Conservation (phyloP, 2,113 vertebrate species). For the Stictonetta naevosa region DNA sequence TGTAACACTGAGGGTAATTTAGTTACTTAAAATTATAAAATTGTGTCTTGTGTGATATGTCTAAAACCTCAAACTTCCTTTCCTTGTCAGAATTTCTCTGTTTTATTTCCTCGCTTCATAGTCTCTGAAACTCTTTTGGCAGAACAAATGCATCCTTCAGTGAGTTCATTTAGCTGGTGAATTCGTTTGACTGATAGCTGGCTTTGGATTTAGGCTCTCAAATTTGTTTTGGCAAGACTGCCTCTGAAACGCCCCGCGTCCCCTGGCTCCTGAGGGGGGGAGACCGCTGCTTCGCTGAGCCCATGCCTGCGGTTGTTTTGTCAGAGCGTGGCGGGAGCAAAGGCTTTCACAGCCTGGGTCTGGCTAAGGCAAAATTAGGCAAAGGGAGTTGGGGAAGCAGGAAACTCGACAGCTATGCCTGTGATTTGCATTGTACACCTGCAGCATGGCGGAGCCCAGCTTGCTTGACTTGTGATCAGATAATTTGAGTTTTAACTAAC, state of each 20-base stretch:
- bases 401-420: fast-evolving
- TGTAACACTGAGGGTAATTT: neutral
- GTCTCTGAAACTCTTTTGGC: neutral
- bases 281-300: neutral
- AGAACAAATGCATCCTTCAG: neutral
- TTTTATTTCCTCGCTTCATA: neutral
- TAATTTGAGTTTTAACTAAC: neutral
- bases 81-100: neutral
- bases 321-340: fast-evolving
- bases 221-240: neutral
- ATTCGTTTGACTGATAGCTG: neutral
- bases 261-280: neutral
- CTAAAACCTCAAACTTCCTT: neutral
- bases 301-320: neutral
- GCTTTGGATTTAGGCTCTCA: neutral
- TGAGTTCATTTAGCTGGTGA: neutral
- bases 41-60: neutral
- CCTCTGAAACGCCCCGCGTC: neutral
- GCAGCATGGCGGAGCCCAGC: neutral
- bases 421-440: fast-evolving
- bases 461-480: neutral
- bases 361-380: too few relatives aligned
- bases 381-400: neutral
- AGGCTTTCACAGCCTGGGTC: neutral
- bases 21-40: neutral